A percentile compares a stretch with the other conserved stretches of the same genome.
Conservation (phyloP, 2,113 vertebrate genomes). For the Coreoperca whiteheadi region DNA sequence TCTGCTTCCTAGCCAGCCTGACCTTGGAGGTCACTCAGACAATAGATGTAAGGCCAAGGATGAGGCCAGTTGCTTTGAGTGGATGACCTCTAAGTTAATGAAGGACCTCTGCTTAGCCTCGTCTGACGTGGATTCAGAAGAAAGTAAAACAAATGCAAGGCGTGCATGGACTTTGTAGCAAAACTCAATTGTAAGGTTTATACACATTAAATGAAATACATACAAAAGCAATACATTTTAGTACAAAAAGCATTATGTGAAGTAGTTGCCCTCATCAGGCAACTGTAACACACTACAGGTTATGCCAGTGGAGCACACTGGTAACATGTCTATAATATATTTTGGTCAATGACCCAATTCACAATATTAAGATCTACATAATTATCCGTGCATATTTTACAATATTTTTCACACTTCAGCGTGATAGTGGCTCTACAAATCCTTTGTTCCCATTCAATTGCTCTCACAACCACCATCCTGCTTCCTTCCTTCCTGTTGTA, state of each 20-base stretch:
- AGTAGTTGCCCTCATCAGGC: too few species aligned
- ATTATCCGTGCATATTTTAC: too few species aligned
- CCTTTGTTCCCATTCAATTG: neutral
- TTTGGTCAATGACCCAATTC: neutral
- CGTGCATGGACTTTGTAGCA: neutral
- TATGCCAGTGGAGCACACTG: too few species aligned
- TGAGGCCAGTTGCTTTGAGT: constrained; percentile 18
- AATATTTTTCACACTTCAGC: neutral
- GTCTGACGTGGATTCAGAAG: constrained; percentile 24
- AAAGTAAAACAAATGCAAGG: constrained; percentile 3
- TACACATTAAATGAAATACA: neutral
- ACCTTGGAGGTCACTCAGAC: constrained; percentile 63
- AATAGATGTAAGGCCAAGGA: constrained; percentile 6
- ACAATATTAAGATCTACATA: too few species aligned
- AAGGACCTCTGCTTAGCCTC: constrained; percentile 9
- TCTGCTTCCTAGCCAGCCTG: constrained; percentile 73
- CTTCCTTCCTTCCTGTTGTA: neutral
- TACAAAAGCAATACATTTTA: neutral
- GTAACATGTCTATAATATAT: too few species aligned
- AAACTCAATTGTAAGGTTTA: neutral
- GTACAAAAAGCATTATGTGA: neutral
- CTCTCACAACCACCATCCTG: too few species aligned
- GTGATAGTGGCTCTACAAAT: neutral
- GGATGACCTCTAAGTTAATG: constrained; percentile 39
- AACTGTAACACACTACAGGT: too few species aligned